Percentiles rank a stretch among this genome's conserved stretches.
These are phyloP conservation scores for Leptopilina myrica DNA, from an alignment of 2,888 invertebrate species.

Conservation along the genomic window DNA sequence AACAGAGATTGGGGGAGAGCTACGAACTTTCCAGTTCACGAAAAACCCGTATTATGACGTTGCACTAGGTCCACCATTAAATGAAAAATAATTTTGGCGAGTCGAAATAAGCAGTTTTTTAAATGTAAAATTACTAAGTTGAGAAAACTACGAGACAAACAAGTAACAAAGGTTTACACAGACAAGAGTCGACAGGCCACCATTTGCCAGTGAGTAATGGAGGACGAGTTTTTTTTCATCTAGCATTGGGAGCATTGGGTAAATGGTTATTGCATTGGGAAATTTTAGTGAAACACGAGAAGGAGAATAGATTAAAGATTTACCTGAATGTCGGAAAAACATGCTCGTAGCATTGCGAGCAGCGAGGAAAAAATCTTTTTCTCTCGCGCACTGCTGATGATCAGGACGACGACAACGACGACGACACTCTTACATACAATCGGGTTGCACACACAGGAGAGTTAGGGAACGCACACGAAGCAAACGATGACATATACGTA, in stretches of 20 bases:
- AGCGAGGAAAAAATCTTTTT: slow-evolving; percentile 25
- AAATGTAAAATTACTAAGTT: too few relatives aligned
- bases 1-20: slow-evolving; percentile 34
- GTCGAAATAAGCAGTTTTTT: background rate
- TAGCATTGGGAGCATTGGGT: background rate
- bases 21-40: background rate
- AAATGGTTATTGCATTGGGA: background rate
- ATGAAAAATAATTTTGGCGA: background rate
- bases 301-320: slow-evolving; percentile 30
- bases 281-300: background rate
- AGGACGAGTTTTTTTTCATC: slow-evolving; percentile 66
- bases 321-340: slow-evolving; percentile 40
- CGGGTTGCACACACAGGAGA: background rate
- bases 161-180: slow-evolving; percentile 66
- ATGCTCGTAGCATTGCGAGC: slow-evolving; percentile 35
- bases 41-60: background rate
- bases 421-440: slow-evolving; percentile 20
- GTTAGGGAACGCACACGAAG: slow-evolving; percentile 1
- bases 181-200: slow-evolving; percentile 65
- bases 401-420: slow-evolving; percentile 16
- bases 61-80: slow-evolving; percentile 21
- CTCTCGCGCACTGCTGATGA: slow-evolving; percentile 30
- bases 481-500: background rate
- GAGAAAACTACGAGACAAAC: slow-evolving; percentile 48
- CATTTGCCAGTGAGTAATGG: slow-evolving; percentile 74